A percentile compares a stretch with the other conserved stretches of the same genome.
These are phyloP conservation scores for Thryonomys swinderianus DNA, from an alignment of 2,113 vertebrate genomes.

Conservation along the genomic window DNA sequence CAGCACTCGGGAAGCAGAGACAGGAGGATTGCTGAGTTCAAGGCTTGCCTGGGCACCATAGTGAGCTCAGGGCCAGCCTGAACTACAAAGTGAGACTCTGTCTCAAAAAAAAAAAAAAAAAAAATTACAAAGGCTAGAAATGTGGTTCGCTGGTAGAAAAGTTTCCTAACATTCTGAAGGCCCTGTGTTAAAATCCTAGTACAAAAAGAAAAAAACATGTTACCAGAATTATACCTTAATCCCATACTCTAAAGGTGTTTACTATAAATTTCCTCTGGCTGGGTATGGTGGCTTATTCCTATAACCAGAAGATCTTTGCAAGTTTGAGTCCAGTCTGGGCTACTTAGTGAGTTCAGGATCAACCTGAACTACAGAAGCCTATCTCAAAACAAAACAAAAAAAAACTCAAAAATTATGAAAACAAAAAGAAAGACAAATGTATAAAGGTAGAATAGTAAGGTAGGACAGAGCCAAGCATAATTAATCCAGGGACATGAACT, in stretches of 20 bases:
- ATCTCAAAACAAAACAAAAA: not conserved
- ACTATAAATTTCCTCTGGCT: not conserved
- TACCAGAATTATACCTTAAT: not conserved
- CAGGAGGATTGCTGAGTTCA: too few relatives aligned
- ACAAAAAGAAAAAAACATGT: not conserved
- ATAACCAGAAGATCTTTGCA: not conserved
- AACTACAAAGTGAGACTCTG: too few relatives aligned
- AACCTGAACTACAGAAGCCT: not conserved
- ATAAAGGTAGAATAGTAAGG: not conserved
- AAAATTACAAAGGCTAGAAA: not conserved
- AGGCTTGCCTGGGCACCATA: too few relatives aligned
- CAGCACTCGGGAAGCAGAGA: too few relatives aligned
- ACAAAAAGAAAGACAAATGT: not conserved
- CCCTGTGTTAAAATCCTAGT: not conserved
- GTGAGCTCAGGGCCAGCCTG: too few relatives aligned
- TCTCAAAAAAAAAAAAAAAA: not conserved
- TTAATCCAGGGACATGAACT: constrained; percentile 8
- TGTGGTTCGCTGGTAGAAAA: not conserved
- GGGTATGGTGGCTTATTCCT: too few relatives aligned
- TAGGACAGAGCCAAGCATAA: not conserved
- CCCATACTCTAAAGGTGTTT: not conserved
- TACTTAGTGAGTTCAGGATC: not conserved
- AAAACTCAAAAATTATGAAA: not conserved
- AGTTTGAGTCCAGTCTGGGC: not conserved
- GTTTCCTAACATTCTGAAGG: not conserved